Evolutionary conservation across 2,888 invertebrate genomes (phyloP), one percentile per base, ranked within the genome.

Genomic region (Ornithoptera priamus): DNA sequence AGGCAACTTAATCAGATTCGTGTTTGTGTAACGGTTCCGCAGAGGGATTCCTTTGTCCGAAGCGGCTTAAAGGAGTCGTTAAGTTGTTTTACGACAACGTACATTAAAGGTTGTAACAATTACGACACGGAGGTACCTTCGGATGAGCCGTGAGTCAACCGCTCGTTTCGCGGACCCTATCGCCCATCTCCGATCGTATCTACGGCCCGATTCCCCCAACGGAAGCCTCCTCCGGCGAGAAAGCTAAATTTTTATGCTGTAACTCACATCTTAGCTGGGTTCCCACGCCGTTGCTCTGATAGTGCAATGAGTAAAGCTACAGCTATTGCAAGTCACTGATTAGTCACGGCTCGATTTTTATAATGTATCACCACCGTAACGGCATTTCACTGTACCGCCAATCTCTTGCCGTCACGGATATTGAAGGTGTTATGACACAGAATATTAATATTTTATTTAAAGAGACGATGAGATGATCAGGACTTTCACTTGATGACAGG

Each of bases 171-270:
- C 85, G 81, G 58, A 84, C 75, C 76, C 74, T 87, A 88, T 88
- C 89, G 77, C 75, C 75, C 84, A 90, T 89, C 89, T 81, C 66
- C 77, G 90, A 91, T 90, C 70, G 62, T 87, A 90, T 91, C 91
- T 74, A 72, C 61, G 59, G 61, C 74, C 74, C 77, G 78, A 78
- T 80, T 80, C 85, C 79, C 80, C 80, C 87, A 82, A 88, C 89
- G 87, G 90, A 89, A 91, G 91, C 90, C 76, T 79, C 79, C 74
- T 76, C 73, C 81, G 78, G 84, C 87, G 85, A 87, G 89, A 90
- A 88, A 90, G 90, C 85, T 81, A 79, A 75, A 88, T 90, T 90
- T 90, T 90, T 90, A 85, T 82, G 76, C 78, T 80, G 77, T 83
- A 85, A 82, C 81, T 86, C 85, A 84, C 82, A 76, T 74, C 74